phyloP scores from a whole-genome alignment of 2,113 vertebrate genomes.

The Oenanthe melanoleuca region DNA sequence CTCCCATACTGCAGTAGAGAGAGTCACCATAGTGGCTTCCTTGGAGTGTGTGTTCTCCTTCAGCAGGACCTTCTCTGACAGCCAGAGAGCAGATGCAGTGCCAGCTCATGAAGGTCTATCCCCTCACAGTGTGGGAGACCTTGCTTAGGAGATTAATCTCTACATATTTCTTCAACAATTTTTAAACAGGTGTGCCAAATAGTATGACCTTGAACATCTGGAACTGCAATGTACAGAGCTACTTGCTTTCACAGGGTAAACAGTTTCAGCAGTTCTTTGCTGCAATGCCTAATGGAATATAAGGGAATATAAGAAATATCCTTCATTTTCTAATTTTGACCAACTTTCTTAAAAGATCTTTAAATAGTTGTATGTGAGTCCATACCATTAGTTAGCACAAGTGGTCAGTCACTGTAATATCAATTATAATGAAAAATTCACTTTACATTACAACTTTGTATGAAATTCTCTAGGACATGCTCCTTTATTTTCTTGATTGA shows the following conservation, averaged over 20 bases:
- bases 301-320: not conserved
- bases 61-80: not conserved
- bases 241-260: not conserved
- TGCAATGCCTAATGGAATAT: not conserved
- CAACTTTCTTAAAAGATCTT: not conserved
- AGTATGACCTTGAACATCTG: not conserved
- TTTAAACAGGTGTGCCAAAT: not conserved
- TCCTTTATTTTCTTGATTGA: not conserved
- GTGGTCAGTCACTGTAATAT: not conserved
- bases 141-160: not conserved
- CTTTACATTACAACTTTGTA: not conserved
- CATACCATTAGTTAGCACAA: not conserved
- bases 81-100: not conserved
- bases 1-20: not conserved
- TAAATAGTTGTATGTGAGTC: not conserved
- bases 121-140: not conserved
- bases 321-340: conserved; percentile 19
- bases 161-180: not conserved
- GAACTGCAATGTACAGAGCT: not conserved
- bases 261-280: not conserved
- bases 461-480: not conserved
- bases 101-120: not conserved
- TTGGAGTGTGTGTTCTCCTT: not conserved
- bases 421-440: not conserved
- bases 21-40: not conserved